phyloP scores from a whole-genome alignment of 2,113 vertebrate species.

The Triplophysa tibetana region DNA sequence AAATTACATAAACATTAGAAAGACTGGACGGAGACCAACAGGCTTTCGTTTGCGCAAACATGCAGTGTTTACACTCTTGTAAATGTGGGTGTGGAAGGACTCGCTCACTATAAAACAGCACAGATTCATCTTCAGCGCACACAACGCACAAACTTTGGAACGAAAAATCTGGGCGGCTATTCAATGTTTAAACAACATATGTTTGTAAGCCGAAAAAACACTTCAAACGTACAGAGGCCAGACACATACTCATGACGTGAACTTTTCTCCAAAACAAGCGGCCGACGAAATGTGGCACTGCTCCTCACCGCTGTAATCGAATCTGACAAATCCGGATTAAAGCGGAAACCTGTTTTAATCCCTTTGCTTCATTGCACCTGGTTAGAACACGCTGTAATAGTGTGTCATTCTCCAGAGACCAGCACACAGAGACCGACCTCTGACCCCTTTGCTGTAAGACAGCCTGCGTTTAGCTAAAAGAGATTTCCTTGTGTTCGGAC shows the following conservation, averaged over 20 bases:
- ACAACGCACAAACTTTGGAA: not conserved
- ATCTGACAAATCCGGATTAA: too few species aligned
- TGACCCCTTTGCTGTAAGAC: not conserved
- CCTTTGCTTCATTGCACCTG: too few species aligned
- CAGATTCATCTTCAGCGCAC: not conserved
- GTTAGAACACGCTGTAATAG: too few species aligned
- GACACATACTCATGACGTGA: too few species aligned
- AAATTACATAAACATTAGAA: not conserved
- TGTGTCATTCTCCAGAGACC: too few species aligned
- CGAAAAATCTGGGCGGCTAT: not conserved
- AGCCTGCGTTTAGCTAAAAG: not conserved
- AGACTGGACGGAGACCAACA: not conserved
- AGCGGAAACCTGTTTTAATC: too few species aligned
- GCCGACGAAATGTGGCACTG: too few species aligned
- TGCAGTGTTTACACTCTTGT: not conserved
- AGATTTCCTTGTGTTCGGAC: not conserved
- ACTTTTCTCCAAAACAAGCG: too few species aligned
- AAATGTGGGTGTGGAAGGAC: conserved; percentile 4
- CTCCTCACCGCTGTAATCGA: too few species aligned
- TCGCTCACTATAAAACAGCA: not conserved
- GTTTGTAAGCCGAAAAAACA: too few species aligned
- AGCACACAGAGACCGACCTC: too few species aligned
- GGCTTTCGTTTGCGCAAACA: not conserved
- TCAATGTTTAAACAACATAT: not conserved
- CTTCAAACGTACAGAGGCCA: too few species aligned